Base-by-base conservation (phyloP, 2,113 vertebrate genomes). In the Brachypodius melanocephalos region DNA sequence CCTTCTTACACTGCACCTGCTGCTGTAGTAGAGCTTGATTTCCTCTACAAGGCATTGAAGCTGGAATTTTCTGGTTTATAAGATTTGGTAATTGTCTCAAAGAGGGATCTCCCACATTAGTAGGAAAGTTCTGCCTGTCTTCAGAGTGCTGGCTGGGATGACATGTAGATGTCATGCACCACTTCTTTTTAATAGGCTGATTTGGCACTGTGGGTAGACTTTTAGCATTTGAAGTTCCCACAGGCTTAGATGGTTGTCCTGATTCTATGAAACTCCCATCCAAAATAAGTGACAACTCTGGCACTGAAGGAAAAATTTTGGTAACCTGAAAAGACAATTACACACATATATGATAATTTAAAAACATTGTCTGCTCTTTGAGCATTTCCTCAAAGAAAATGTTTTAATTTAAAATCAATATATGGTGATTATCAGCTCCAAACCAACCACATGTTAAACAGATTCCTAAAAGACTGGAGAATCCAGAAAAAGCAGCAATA, bases 231-330 rank as follows among this genome's bases (percentile, higher is more conserved):
- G 77, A 14, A 54, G 94, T 68, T 46, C 92, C 96, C 48, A 84
- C 3, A 21, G 96, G 66, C 24, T 95, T 96, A 51, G 96, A 55
- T 0, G n/a, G 31, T 59, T 94, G 78, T 66, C 89, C 95, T 25
- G 97, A 85, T 61, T 98, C 98, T 75, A 84, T 21, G 24, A 98
- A 98, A 86, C 97, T 98, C 49, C 97, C 97, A 84, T 99, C 98
- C 67, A 99, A 98, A 82, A 99, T 97, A 90, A 99, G 96, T 3
- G 99, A 99, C n/a, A 99, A 98, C 88, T 99, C 99, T 8, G 99
- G 99, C 80, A 99, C 99, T 12, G 98, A 98, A 32, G 99, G 99
- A 71, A 98, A 98, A 86, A 99, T 97, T 72, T 96, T 97, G 51
- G 97, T 96, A 73, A 97, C 90, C 98, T 98, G 91, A 73, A 54